Evolutionary conservation across 2,888 invertebrate species (phyloP), one percentile per base, ranked within the genome.

Genomic region (Oxystoma pomonae): DNA sequence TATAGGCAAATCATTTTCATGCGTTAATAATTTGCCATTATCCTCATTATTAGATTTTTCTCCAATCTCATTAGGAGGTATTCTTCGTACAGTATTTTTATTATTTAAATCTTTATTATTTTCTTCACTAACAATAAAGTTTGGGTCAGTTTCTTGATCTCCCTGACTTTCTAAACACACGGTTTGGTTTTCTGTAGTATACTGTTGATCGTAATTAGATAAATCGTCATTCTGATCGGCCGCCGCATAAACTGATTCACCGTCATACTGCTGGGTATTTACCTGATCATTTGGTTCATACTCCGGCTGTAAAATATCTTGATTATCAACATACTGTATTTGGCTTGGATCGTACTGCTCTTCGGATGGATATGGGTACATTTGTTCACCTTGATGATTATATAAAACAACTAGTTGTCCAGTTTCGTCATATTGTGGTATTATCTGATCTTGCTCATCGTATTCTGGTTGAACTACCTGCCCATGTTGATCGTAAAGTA

Each of bases 401-500:
- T 68, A 67, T 16, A 64, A 20, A 16, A 59, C 58, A 16, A 71
- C 61, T 3, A 66, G 59, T 60, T 72, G 72, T 1, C 68, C 71
- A 63, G 69, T 68, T 66, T 70, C 70, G 57, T 74, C 71, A 59
- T 73, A 72, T 22, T 71, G 72, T 17, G 66, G 70, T 22, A 71
- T 60, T 16, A 67, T 67, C 59, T 73, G 73, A 5, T 68, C 72
- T 57, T 64, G 68, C 59, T 74, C 70, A 50, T 72, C 70, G 59
- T 73, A 73, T 21, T 67, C 66, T 12, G 66, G 68, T n/a, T 67
- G 62, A 16, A 68, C 57, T 21, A 63, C 65, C 58, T 74, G 72
- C n/a, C 69, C 68, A 60, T 69, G 70, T 64, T 72, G 67, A 60
- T 74, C 69, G 58, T 71, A 74, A 60, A 71, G 60, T 19, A 71